Conservation (phyloP, 2,888 invertebrate species). For the Callimorpha dominula region DNA sequence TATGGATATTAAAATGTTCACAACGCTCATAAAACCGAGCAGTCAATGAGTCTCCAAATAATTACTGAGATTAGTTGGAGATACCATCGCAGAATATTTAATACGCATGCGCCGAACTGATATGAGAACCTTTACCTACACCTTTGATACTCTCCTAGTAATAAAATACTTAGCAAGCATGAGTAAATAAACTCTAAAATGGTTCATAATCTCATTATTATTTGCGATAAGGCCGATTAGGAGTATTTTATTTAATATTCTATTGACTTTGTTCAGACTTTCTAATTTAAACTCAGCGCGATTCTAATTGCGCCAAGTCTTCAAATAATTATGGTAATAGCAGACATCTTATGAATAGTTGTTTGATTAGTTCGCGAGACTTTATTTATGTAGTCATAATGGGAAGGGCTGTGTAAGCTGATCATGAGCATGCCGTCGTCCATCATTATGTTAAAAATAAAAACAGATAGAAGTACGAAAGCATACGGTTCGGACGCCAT, state of each 20-base stretch:
- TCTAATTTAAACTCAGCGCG: constrained; percentile 32
- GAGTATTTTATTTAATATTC: constrained; percentile 56
- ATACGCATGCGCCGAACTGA: constrained; percentile 52
- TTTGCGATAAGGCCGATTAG: constrained; percentile 42
- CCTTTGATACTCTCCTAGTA: constrained; percentile 62
- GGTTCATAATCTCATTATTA: constrained; percentile 53
- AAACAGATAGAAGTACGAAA: constrained; percentile 62
- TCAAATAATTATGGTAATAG: constrained; percentile 25
- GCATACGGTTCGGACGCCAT: constrained; percentile 61
- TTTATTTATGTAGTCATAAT: constrained; percentile 32
- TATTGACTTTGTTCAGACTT: constrained; percentile 47
- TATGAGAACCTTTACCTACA: constrained; percentile 58
- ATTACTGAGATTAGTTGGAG: constrained; percentile 69
- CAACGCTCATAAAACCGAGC: constrained; percentile 62
- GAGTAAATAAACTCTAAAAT: constrained; percentile 60
- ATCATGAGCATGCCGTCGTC: constrained; percentile 49
- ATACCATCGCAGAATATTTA: constrained; percentile 69
- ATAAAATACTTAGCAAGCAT: constrained; percentile 59
- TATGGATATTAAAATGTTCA: constrained; percentile 71
- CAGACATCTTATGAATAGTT: constrained; percentile 21
- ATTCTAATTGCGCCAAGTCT: constrained; percentile 28
- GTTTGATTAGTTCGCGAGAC: constrained; percentile 38
- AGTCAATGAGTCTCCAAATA: constrained; percentile 65
- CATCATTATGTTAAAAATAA: constrained; percentile 61
- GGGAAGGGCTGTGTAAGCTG: constrained; percentile 38